Evolutionary conservation across 2,888 invertebrate genomes (phyloP).

Genomic region (Coelinius sp.): DNA sequence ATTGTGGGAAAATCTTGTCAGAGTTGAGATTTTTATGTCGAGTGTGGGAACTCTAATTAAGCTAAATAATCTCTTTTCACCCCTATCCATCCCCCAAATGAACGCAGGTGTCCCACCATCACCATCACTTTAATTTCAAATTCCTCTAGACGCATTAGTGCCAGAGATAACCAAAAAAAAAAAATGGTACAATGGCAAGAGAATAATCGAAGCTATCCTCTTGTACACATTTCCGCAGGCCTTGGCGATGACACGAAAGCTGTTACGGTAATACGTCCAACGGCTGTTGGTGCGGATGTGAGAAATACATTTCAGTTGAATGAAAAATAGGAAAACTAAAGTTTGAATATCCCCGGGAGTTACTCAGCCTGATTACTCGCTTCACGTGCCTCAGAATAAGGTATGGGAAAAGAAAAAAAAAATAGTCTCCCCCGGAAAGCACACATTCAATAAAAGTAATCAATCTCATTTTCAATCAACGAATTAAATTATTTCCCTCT

Average conservation of each 20-base stretch:
- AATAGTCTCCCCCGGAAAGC: conserved; percentile 9
- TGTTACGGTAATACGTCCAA: conserved; percentile 56
- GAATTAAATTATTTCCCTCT: conserved; percentile 36
- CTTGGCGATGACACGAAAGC: conserved; percentile 50
- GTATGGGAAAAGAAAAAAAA: conserved; percentile 26
- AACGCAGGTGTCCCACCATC: conserved; percentile 29
- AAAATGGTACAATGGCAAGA: conserved; percentile 12
- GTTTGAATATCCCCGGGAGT: conserved; percentile 62
- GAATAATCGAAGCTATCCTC: conserved; percentile 30
- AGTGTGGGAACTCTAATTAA: conserved; percentile 7
- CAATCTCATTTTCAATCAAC: conserved; percentile 39
- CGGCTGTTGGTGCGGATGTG: conserved; percentile 25
- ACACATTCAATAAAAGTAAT: conserved; percentile 20
- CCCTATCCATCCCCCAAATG: conserved; percentile 9
- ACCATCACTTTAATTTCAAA: conserved; percentile 36
- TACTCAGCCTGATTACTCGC: conserved; percentile 61
- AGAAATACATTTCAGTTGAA: conserved; percentile 42
- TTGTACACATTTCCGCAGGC: conserved; percentile 30
- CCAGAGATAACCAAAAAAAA: not conserved
- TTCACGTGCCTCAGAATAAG: conserved; percentile 38
- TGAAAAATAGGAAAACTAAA: conserved; percentile 64
- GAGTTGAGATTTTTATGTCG: not conserved
- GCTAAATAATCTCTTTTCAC: not conserved
- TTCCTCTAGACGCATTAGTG: conserved; percentile 24
- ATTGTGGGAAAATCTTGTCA: conserved; percentile 30